Conservation (phyloP, 2,113 vertebrate genomes). For the Pteronura brasiliensis region DNA sequence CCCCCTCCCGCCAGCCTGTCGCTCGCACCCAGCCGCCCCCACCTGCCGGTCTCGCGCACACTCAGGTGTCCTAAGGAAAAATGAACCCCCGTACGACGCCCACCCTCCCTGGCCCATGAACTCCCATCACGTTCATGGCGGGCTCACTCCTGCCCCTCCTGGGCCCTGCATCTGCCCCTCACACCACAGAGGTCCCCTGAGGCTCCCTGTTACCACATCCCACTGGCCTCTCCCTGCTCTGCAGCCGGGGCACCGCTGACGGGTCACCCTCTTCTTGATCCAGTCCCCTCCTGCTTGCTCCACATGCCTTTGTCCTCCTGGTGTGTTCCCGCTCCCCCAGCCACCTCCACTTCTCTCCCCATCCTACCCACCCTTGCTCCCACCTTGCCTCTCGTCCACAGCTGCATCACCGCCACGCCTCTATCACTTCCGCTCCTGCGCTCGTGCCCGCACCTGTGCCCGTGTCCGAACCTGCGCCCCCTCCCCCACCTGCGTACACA, state of each 20-base stretch:
- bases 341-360: not conserved
- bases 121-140: not conserved
- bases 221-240: too few relatives aligned
- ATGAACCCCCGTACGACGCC: not conserved
- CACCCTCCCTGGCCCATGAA: not conserved
- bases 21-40: not conserved
- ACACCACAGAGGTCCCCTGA: not conserved
- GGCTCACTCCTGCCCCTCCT: not conserved
- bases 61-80: not conserved
- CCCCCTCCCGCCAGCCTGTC: not conserved
- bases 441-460: not conserved
- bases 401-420: rapidly evolving
- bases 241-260: not conserved
- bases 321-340: not conserved
- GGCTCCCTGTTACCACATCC: not conserved
- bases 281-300: not conserved
- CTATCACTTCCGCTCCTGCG: not conserved
- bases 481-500: rapidly evolving
- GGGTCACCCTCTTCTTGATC: not conserved
- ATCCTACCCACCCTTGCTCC: not conserved
- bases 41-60: not conserved
- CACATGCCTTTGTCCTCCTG: not conserved
- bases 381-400: rapidly evolving
- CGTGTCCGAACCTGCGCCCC: too few relatives aligned
- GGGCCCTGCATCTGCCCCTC: not conserved